Conservation (phyloP, 2,113 vertebrate species). For the Lanius collurio region DNA sequence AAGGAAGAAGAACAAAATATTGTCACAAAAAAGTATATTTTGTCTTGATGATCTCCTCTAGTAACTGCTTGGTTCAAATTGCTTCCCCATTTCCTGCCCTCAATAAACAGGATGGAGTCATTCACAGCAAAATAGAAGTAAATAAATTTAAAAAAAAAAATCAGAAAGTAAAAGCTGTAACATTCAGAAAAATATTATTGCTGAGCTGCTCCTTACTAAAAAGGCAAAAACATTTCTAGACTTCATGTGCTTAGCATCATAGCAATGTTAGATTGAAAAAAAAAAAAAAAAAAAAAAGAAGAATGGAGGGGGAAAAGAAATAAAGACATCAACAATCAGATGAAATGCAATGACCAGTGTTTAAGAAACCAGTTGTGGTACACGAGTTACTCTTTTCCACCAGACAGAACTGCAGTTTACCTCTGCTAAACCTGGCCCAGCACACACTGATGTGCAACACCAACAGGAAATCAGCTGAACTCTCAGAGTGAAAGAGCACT, state of each 20-base stretch:
- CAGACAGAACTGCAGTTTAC: not conserved
- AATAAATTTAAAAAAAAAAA: not conserved
- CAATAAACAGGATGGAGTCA: not conserved
- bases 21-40: not conserved
- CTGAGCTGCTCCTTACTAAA: not conserved
- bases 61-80: not conserved
- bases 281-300: not conserved
- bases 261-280: not conserved
- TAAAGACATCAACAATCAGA: not conserved
- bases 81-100: not conserved
- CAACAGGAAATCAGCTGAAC: not conserved
- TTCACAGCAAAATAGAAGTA: not conserved
- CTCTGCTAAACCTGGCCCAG: not conserved
- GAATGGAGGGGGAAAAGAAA: too few relatives aligned
- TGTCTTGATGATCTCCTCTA: not conserved
- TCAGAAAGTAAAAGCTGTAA: not conserved
- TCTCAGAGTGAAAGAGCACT: not conserved
- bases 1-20: accelerated
- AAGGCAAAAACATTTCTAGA: not conserved
- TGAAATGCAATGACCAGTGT: not conserved
- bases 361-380: not conserved
- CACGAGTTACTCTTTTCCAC: not conserved
- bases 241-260: not conserved
- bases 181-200: not conserved
- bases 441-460: not conserved